Evolutionary conservation across 2,797 vertebrate genomes (phyloP).

Genomic region (Nasua narica): DNA sequence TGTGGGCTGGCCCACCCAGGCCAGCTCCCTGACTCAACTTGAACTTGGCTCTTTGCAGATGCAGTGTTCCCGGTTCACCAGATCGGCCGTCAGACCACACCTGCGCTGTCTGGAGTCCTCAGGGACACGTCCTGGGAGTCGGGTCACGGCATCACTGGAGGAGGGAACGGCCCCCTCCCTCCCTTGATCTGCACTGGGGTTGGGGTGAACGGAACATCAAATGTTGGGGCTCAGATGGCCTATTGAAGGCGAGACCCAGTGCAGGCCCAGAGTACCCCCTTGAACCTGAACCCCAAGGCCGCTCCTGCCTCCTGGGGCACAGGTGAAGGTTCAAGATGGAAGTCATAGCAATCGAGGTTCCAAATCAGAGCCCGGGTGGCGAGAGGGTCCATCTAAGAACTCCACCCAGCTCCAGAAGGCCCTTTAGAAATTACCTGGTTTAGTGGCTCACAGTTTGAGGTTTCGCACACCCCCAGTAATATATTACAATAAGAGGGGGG

Average conservation of each 20-base stretch:
- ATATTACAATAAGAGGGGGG: neutral
- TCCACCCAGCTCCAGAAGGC: neutral
- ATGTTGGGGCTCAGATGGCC: neutral
- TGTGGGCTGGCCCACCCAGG: neutral
- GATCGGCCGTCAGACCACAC: neutral
- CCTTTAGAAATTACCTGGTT: neutral
- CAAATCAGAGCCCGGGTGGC: neutral
- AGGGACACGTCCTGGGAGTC: neutral
- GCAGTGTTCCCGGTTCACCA: neutral
- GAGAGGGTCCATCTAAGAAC: neutral
- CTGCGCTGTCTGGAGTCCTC: neutral
- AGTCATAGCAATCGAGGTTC: no score
- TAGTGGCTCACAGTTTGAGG: neutral
- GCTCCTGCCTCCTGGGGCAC: neutral
- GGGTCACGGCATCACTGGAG: neutral
- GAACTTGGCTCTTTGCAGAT: slow-evolving; percentile 9
- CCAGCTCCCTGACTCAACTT: neutral
- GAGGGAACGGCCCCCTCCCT: neutral
- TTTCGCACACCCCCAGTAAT: neutral
- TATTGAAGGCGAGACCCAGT: no score
- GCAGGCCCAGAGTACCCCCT: no score
- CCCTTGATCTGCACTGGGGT: neutral
- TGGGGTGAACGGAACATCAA: neutral
- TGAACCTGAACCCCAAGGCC: neutral
- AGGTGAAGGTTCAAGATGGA: neutral